Conservation (phyloP, 2,797 vertebrate genomes). For the Rhincodon typus region DNA sequence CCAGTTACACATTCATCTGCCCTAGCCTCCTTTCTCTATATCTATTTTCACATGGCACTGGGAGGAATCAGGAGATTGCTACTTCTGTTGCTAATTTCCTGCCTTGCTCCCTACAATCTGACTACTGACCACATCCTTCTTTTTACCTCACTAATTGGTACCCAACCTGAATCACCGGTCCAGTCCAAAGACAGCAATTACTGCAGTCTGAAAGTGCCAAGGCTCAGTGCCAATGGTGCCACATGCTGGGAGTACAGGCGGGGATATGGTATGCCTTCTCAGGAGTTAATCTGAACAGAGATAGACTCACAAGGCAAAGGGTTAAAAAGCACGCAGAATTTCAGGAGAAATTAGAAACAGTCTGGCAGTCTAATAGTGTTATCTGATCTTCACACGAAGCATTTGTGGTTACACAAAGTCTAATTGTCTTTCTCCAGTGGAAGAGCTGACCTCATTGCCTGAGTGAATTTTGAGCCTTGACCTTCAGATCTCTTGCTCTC, state of each 20-base stretch:
- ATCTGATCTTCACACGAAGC: not conserved
- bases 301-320: not conserved
- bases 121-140: too few species aligned
- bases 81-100: too few species aligned
- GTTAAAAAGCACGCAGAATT: not conserved
- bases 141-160: too few species aligned
- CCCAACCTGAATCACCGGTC: too few species aligned
- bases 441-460: not conserved
- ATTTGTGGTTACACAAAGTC: not conserved
- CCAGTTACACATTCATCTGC: too few species aligned
- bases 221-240: not conserved
- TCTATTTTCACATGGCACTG: too few species aligned
- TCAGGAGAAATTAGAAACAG: not conserved
- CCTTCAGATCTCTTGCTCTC: not conserved
- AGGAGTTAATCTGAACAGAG: not conserved
- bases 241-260: not conserved
- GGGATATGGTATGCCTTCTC: not conserved
- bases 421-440: not conserved
- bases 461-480: not conserved
- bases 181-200: too few species aligned
- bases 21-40: too few species aligned
- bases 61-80: too few species aligned
- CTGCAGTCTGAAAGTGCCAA: not conserved
- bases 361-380: not conserved
- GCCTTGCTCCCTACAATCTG: too few species aligned